These are phyloP conservation scores for Clytia hemisphaerica DNA, from an alignment of 30 jellyfish, hydroid and myxozoan species.

Conservation along the genomic window DNA sequence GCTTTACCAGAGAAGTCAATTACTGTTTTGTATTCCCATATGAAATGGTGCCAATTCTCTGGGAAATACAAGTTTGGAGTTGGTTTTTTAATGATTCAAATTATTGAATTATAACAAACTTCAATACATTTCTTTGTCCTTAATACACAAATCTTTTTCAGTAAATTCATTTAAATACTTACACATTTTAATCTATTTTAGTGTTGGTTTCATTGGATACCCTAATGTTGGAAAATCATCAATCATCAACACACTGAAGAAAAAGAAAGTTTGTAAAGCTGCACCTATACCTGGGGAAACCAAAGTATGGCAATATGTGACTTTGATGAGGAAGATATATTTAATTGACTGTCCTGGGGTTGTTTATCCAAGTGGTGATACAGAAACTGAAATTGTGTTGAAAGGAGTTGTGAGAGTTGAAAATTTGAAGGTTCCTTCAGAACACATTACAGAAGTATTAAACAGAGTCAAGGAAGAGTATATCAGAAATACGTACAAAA, in stretches of 20 bases:
- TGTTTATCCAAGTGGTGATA: slow-evolving; percentile 90
- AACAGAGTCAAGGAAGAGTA: slow-evolving; percentile 78
- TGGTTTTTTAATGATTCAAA: no score
- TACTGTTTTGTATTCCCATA: no score
- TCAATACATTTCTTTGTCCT: no score
- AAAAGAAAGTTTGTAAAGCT: slow-evolving; percentile 89
- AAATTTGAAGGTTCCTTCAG: slow-evolving; percentile 70
- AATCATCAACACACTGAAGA: slow-evolving; percentile 77
- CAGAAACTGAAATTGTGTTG: slow-evolving; percentile 90
- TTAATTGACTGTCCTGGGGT: slow-evolving; percentile 96
- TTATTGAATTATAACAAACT: no score
- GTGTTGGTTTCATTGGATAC: slow-evolving; percentile 99
- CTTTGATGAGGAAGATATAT: slow-evolving; percentile 77
- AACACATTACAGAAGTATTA: slow-evolving; percentile 85
- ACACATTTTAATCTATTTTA: no score
- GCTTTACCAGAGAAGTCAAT: no score
- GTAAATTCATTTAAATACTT: no score
- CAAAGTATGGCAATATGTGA: slow-evolving; percentile 98
- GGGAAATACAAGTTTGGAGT: no score
- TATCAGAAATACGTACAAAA: slow-evolving; percentile 73
- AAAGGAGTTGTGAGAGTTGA: slow-evolving; percentile 99
- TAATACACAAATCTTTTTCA: no score
- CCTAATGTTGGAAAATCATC: slow-evolving; percentile 99
- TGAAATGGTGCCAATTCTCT: no score
- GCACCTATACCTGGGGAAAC: slow-evolving; percentile 99